Evolutionary conservation across 1,140 invertebrate genomes (phyloP).

Genomic region (Drosophila burlai): DNA sequence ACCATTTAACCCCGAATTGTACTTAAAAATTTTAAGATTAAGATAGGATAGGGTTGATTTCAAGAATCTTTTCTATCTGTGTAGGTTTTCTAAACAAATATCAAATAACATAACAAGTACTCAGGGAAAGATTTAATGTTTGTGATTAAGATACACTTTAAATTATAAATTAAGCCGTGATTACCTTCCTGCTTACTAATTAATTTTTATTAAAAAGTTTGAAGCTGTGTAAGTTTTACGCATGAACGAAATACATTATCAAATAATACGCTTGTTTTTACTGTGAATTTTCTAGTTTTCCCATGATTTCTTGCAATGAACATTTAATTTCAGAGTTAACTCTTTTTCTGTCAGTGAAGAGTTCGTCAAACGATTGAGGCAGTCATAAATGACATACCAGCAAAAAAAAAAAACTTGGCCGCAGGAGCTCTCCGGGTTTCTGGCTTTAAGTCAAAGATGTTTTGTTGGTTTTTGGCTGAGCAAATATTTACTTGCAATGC

Average conservation of each 20-base stretch:
- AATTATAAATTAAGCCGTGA: background rate
- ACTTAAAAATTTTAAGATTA: no score
- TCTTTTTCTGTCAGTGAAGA: background rate
- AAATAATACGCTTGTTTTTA: background rate
- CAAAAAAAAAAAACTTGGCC: conserved; percentile 27
- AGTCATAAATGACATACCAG: background rate
- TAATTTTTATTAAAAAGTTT: no score
- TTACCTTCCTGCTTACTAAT: background rate
- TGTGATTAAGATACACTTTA: background rate
- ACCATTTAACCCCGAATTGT: no score
- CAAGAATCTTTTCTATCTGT: no score
- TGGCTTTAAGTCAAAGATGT: conserved; percentile 22
- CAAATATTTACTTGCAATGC: conserved; percentile 38
- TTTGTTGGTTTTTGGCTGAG: conserved; percentile 10
- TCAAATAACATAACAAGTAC: background rate
- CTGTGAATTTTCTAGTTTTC: no score
- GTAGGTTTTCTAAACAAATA: background rate
- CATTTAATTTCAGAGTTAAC: no score
- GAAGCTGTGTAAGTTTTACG: no score
- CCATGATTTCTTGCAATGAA: no score
- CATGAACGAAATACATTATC: background rate
- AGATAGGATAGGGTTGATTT: no score
- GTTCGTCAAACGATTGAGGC: background rate
- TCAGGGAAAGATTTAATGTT: background rate
- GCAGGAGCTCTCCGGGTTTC: conserved; percentile 5